Base-by-base conservation (phyloP, 2,888 invertebrate species). In the Eilema sororculum region DNA sequence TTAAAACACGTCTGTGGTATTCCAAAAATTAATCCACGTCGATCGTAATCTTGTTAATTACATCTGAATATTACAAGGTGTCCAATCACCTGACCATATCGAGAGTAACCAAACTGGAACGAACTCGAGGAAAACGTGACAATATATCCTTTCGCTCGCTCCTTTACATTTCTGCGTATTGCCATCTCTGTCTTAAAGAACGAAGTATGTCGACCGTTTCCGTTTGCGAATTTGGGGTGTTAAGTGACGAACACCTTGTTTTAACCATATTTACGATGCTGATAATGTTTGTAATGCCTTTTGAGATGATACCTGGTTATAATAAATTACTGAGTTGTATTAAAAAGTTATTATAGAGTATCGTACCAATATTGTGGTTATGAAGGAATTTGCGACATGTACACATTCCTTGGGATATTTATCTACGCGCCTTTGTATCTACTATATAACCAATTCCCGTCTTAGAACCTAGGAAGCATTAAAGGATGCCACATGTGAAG, bases 121-220 rank as follows among this genome's bases (percentile, higher is more conserved):
- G 46, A 56, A 69, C 60, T 76, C 28, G 73, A 75, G 70, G 66
- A 77, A 77, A 74, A 72, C 62, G 68, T 68, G 72, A 74, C 33
- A 67, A 52, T 24, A 28, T 57, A 46, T 57, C 56, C 24, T 85
- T 81, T 76, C 76, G 64, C 46, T 80, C 80, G 24, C 76, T 62
- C 74, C 58, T 66, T 33, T 5, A 28, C 16, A 33, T 65, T 69
- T 33, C 6, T n/a, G n/a, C 20, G 67, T 81, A 77, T 70, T 22
- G 62, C 41, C 58, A 68, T 88, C 86, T 84, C 81, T 73, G 68
- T 87, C 75, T 61, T 72, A 63, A 76, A 56, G 66, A 65, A 68
- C 76, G 72, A 80, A 82, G 77, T 81, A 85, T 83, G 84, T 70
- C 72, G 78, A 80, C 85, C 79, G 88, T 90, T 90, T 91, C 90